Percentiles rank a stretch among this genome's conserved stretches.
Evolutionary conservation across 2,888 invertebrate species (phyloP).

Genomic region (Microplitis deprimator): DNA sequence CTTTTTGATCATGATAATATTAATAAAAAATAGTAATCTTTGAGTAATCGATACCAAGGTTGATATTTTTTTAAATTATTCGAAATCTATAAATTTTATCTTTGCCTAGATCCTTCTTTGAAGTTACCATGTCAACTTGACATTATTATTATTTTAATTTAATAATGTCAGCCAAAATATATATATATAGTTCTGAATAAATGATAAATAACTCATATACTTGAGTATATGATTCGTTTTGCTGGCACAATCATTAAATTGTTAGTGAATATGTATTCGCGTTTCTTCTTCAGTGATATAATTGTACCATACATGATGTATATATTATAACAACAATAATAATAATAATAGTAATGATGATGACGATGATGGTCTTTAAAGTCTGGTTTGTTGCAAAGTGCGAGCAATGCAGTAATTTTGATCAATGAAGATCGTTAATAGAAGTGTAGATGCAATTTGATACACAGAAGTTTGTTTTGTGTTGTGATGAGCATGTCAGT

Average conservation of each 20-base stretch:
- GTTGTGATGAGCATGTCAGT: neutral
- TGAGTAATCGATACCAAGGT: neutral
- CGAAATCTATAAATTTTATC: neutral
- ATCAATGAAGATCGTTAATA: constrained; percentile 37
- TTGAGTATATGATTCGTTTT: neutral
- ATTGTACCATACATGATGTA: neutral
- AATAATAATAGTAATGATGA: neutral
- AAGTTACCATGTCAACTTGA: neutral
- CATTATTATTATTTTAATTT: too few species aligned
- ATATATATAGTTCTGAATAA: too few species aligned
- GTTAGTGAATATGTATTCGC: neutral
- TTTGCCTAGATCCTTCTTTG: neutral
- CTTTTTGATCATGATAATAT: neutral
- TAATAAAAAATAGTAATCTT: neutral
- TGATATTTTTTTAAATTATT: neutral
- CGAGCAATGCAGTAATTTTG: constrained; percentile 45
- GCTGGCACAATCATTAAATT: neutral
- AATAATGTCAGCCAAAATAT: too few species aligned
- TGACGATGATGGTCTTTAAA: constrained; percentile 1
- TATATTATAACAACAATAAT: neutral
- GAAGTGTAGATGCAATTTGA: constrained; percentile 31
- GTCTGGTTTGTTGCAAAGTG: constrained; percentile 27
- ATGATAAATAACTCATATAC: neutral
- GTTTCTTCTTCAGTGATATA: neutral
- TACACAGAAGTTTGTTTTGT: constrained; percentile 1